phyloP scores from a whole-genome alignment of 2,797 vertebrate species.

The Rousettus madagascariensis region DNA sequence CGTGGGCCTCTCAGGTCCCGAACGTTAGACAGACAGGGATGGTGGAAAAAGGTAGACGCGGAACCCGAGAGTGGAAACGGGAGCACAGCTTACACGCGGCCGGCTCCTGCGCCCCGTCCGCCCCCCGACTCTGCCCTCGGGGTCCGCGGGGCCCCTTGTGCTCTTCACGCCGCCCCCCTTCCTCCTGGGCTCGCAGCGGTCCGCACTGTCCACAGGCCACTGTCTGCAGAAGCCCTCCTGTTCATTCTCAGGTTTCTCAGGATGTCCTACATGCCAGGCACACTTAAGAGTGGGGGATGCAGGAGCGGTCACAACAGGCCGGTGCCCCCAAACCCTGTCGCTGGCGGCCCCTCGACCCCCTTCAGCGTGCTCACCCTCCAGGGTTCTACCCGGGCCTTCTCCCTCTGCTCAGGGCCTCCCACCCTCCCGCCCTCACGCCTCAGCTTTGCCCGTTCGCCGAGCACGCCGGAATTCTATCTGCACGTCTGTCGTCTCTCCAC shows the following conservation, averaged over 20 bases:
- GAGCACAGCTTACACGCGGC: not conserved
- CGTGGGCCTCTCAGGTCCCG: not conserved
- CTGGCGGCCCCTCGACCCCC: not conserved
- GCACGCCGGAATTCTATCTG: not conserved
- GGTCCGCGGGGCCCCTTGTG: not conserved
- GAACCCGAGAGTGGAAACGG: not conserved
- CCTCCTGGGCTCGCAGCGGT: not conserved
- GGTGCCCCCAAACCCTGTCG: fast-evolving
- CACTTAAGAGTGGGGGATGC: not conserved
- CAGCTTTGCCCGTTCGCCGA: not conserved
- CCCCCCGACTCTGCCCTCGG: not conserved
- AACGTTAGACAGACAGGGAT: not conserved
- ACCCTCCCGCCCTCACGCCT: not conserved
- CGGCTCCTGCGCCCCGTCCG: not conserved
- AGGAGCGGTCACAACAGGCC: not conserved
- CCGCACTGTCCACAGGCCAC: not conserved
- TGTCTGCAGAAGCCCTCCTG: not conserved
- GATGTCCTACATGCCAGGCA: not conserved
- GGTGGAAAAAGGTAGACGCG: not conserved
- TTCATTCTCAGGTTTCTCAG: not conserved
- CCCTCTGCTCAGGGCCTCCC: not conserved
- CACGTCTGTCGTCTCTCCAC: not conserved
- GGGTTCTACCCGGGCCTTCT: not conserved
- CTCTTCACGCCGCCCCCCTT: not conserved
- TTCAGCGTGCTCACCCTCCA: not conserved